Base-by-base conservation (phyloP, 2,113 vertebrate species). In the Podocnemis expansa region DNA sequence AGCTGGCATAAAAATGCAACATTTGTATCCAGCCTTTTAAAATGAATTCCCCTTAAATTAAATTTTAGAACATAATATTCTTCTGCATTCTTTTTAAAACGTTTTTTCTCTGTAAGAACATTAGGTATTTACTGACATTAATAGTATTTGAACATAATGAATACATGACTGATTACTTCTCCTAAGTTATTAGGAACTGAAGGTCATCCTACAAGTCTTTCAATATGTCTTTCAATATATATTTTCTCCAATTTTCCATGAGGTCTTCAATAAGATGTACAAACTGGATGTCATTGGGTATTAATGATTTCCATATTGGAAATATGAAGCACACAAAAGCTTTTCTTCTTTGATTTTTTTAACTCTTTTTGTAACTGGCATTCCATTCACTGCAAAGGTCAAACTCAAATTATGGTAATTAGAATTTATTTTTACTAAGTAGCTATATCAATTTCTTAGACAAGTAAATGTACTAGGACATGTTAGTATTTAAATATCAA, bases 121-220 rank as follows among this genome's bases (percentile, higher is more conserved):
- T 13, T 54, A 12, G 54, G 2, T 55, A 10, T 79, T 87, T 41
- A 54, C 41, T 49, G 6, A 70, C 88, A 45, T 85, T 90, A 89
- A 58, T 41, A 3, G 10, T 85, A 0, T 45, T 47, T 76, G 25
- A 10, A 2, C 88, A 25, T 45, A 41, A 81, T 49, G 4, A 80
- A 1, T 14, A 2, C 52, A 31, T 63, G 63, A 54, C 73, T 79
- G 34, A 82, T 93, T 95, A 73, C 82, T 90, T 87, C 63, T 88
- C 2, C 55, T 81, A 84, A 54, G 8, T 56, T 29, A 34, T 88
- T 75, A 91, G 88, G 80, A 95, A 75, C 19, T 78, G 78, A 89
- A 96, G 92, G 84, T 90, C 87, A 75, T 14, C 9, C 83, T 45
- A 45, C 90, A 88, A 80, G 6, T 81, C 78, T 90, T 94, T 90